Conservation (phyloP, 2,888 invertebrate genomes). For the Tridacna crocea region DNA sequence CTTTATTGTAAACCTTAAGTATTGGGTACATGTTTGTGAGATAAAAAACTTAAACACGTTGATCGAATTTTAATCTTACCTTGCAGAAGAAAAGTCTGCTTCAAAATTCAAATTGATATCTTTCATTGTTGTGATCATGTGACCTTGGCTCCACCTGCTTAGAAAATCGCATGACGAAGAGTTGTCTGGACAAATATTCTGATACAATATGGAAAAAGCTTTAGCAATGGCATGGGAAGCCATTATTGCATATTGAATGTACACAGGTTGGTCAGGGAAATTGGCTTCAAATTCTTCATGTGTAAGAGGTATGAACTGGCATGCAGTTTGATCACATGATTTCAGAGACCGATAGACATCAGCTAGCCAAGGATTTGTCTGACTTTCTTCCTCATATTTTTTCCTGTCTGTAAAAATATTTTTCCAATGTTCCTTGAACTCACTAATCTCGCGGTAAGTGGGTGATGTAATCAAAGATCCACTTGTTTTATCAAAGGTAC, state of each 20-base stretch:
- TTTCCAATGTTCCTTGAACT: constrained; percentile 45
- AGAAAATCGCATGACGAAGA: constrained; percentile 3
- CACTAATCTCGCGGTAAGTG: constrained; percentile 32
- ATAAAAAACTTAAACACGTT: too few relatives aligned
- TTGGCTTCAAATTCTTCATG: constrained; percentile 2
- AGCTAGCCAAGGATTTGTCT: constrained; percentile 38
- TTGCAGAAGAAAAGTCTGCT: constrained; percentile 39
- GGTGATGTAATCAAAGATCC: constrained; percentile 36
- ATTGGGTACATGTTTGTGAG: too few relatives aligned
- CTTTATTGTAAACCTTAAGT: too few relatives aligned
- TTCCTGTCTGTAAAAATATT: constrained; percentile 38
- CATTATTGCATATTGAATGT: constrained; percentile 53
- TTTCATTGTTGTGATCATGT: constrained; percentile 24
- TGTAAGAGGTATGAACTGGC: constrained; percentile 25
- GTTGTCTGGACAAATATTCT: background rate
- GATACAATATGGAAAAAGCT: constrained; percentile 33
- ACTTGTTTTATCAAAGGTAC: constrained; percentile 16
- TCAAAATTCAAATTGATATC: constrained; percentile 30
- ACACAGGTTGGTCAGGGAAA: constrained; percentile 38
- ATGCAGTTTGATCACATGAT: constrained; percentile 14
- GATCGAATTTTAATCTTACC: constrained; percentile 18
- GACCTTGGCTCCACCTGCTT: background rate
- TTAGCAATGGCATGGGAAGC: constrained; percentile 52
- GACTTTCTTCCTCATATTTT: constrained; percentile 21
- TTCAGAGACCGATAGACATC: background rate